These are phyloP conservation scores for Marisa cornuarietis DNA, from an alignment of 1,140 invertebrate species.

Conservation along the genomic window DNA sequence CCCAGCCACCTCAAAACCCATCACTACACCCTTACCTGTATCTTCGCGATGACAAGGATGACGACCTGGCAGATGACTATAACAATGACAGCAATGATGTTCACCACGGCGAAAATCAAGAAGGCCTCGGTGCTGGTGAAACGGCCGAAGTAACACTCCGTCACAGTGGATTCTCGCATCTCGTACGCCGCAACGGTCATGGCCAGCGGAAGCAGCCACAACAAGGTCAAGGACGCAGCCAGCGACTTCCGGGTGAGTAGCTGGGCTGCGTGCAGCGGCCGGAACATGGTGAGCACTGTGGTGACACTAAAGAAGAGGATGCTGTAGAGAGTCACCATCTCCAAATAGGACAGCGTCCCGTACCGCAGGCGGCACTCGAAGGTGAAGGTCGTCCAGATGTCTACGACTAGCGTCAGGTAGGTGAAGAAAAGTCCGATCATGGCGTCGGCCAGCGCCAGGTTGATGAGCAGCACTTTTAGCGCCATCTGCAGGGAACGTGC, in stretches of 20 bases:
- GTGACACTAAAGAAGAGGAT: conserved; percentile 9
- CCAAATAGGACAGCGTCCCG: conserved; percentile 1
- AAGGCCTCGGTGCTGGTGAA: conserved; percentile 12
- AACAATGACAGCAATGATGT: conserved; percentile 2
- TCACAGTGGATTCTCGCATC: not conserved
- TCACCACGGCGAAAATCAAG: conserved; percentile 1
- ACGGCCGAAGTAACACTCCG: conserved; percentile 8
- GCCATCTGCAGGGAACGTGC: conserved; percentile 3
- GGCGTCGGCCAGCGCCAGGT: conserved; percentile 12
- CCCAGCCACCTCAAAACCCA: too few relatives aligned
- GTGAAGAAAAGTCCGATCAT: conserved; percentile 6
- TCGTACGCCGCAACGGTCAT: conserved; percentile 8
- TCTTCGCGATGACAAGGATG: conserved; percentile 3
- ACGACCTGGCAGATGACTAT: conserved; percentile 9
- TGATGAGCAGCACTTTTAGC: conserved; percentile 1
- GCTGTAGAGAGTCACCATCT: conserved; percentile 7
- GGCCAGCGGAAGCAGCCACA: conserved; percentile 11
- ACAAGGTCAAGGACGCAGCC: conserved; percentile 8
- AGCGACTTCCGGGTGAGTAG: conserved; percentile 5
- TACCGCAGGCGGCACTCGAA: conserved; percentile 3
- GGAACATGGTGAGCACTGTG: not conserved
- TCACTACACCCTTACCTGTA: not conserved
- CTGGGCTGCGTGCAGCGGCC: not conserved
- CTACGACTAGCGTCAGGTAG: conserved; percentile 5
- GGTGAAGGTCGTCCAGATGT: conserved; percentile 5